Evolutionary conservation across 1,140 invertebrate genomes (phyloP), one percentile per base, ranked within the genome.

Genomic region (Dufourea novaeangliae): DNA sequence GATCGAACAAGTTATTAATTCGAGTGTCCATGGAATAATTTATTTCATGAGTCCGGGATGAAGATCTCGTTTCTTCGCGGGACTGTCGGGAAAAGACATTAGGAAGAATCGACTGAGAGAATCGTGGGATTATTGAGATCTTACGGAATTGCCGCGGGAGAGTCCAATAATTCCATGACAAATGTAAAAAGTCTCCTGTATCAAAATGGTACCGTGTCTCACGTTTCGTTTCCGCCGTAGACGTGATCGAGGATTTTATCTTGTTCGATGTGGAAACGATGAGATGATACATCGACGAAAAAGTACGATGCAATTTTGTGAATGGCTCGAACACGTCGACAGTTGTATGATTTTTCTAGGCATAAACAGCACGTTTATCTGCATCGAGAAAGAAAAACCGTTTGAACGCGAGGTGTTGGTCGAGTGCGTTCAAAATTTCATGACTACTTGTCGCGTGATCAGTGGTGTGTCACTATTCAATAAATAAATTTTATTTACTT

Each of bases 401-500:
- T 7, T 14, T 17, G 17, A 17, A n/a, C n/a, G 57, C 17, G 57
- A 50, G 5, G 8, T 29, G 27, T 1, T 17, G 32, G 25, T 41
- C 25, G 37, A 59, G 29, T 27, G 59, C 1, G 27, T 64, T 29
- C 62, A 44, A 69, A 56, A 56, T 52, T 75, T 75, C 50, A 46
- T 41, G 52, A 75, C 73, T 75, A 69, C 50, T 56, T 74, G 62
- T 74, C 72, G 62, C 50, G 64, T 59, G 39, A 57, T 57, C 54
- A 76, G 54, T 69, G 73, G 73, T 76, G 73, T 76, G 73, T 66
- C 73, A 76, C 73, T 76, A 69, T 69, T 76, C 64, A 69, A 76
- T 76, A 76, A 76, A 76, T 76, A 76, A 76, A 76, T 76, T 76
- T 76, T 76, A 76, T 76, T 76, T 76, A 76, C 66, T 68, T 76